Conservation (phyloP, 2,888 invertebrate species). For the Netelia fuscicornis region DNA sequence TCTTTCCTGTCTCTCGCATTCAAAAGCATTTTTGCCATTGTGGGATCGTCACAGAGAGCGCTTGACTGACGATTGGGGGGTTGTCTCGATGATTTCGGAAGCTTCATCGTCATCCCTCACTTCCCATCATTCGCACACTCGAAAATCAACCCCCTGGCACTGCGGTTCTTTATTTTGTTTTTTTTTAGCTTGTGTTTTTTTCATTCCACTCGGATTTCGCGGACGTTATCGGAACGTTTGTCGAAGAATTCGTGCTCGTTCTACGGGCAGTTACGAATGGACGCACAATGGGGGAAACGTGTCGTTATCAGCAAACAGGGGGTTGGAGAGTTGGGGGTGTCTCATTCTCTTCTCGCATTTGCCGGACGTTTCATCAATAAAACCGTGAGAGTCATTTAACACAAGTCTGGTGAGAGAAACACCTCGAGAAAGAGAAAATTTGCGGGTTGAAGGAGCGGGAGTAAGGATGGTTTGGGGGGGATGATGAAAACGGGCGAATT, state of each 20-base stretch:
- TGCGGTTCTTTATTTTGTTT: background rate
- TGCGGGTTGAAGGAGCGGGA: background rate
- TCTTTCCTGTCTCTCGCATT: constrained; percentile 22
- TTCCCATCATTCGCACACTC: constrained; percentile 17
- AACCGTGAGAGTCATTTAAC: constrained; percentile 81
- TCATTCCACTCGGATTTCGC: background rate
- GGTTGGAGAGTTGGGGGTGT: no score
- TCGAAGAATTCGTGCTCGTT: constrained; percentile 32
- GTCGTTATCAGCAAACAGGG: constrained; percentile 70
- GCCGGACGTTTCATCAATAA: constrained; percentile 82
- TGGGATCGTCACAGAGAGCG: constrained; percentile 24
- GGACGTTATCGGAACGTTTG: constrained; percentile 37
- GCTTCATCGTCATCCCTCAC: background rate
- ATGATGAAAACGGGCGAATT: constrained; percentile 76
- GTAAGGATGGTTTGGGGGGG: background rate
- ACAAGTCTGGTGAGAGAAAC: constrained; percentile 80
- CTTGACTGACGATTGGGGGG: constrained; percentile 7
- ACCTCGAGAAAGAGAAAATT: constrained; percentile 80
- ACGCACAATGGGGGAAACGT: constrained; percentile 61
- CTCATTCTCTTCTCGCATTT: constrained; percentile 69
- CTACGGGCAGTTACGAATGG: constrained; percentile 12
- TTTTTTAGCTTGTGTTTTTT: background rate
- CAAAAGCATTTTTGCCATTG: constrained; percentile 48
- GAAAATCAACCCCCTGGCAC: background rate
- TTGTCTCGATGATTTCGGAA: constrained; percentile 42